A percentile compares a stretch with the other conserved stretches of the same genome.
phyloP scores from a whole-genome alignment of 2,888 invertebrate genomes.

The Vesta saturnalis region DNA sequence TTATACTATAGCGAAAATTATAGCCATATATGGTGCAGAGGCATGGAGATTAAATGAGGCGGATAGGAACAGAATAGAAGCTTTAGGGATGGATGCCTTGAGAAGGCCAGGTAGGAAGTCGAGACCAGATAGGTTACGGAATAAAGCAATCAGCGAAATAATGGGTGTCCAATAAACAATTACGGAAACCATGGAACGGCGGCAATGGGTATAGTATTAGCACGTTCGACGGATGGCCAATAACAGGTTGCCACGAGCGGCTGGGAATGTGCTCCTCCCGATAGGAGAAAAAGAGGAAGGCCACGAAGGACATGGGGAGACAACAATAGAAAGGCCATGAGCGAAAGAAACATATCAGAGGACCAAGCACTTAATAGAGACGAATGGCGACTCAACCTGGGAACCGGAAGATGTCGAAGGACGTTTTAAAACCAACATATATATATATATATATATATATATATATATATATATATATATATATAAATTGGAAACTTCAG shows the following conservation, averaged over 20 bases:
- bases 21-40: neutral
- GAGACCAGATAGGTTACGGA: neutral
- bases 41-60: neutral
- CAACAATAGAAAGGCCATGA: neutral
- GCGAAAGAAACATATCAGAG: neutral
- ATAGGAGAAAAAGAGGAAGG: too few relatives aligned
- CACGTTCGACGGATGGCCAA: neutral
- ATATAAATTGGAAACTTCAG: too few relatives aligned
- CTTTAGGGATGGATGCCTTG: neutral
- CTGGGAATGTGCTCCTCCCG: neutral
- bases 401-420: neutral
- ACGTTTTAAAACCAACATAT: neutral
- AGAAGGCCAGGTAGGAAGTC: neutral
- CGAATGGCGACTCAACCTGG: neutral
- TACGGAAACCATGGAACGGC: neutral
- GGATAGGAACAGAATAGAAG: neutral
- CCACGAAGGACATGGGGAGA: conserved; percentile 1
- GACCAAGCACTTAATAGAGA: neutral
- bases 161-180: neutral
- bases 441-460: too few relatives aligned
- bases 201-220: neutral
- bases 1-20: neutral
- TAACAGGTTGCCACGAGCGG: neutral
- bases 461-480: too few relatives aligned
- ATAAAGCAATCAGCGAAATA: neutral